Evolutionary conservation across 2,888 invertebrate genomes (phyloP), one percentile per base, ranked within the genome.

Genomic region (Antitype chi): DNA sequence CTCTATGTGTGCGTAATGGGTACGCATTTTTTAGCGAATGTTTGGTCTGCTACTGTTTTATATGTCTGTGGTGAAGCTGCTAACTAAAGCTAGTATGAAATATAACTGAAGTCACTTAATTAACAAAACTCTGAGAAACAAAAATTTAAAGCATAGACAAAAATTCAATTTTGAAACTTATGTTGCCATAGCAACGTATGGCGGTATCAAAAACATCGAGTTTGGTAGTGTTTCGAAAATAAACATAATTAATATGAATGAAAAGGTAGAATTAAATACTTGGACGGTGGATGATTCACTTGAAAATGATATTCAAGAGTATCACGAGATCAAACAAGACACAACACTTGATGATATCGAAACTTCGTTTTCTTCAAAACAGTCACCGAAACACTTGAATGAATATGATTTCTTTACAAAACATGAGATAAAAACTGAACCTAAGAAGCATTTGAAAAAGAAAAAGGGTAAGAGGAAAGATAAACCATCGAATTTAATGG

Each of bases 331-430:
- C 78, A 91, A 90, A 73, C 89, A 92, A 79, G 91, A 91, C 11
- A 80, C 74, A 9, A 79, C 81, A 63, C 68, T 81, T 38, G 88
- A 87, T 70, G 77, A 88, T 73, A 76, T 85, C 60, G 90, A 92
- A 78, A 89, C 85, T 28, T 81, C 87, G 49, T 90, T 90, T 55
- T 82, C 87, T 53, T 78, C 89, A 5, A 88, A 90, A 77, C 81
- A 87, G 38, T 79, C 88, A 2, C 59, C 78, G 25, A 92, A 89
- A 85, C 74, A 89, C 15, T 75, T 92, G 13, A 92, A 90, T 66
- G 92, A 92, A 76, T 91, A 91, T 75, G 94, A 95, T 84, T 96
- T 96, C 82, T 96, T 96, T 78, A 93, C 93, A 32, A 86, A 93
- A 75, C 80, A 89, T 52, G 90, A 95, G 76, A 89, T 90, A 0